Percentiles rank a stretch among this genome's conserved stretches.
Conservation (phyloP, 1,140 invertebrate species). For the Brachionus asplanchnoidis region DNA sequence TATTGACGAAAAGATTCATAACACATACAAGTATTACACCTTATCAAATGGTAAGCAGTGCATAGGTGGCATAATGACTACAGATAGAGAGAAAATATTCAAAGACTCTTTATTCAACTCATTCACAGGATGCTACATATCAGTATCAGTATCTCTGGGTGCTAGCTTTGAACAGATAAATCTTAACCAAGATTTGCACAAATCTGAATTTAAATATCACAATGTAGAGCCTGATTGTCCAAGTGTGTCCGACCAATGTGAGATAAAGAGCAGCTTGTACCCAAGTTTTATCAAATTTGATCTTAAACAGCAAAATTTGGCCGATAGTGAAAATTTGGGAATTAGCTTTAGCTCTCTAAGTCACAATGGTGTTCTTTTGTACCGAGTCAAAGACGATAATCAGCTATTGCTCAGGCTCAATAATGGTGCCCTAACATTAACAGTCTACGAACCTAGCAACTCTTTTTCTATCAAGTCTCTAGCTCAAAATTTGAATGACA, state of each 20-base stretch:
- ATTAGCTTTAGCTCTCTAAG: constrained; percentile 11
- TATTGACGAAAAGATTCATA: constrained; percentile 3
- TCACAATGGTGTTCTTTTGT: constrained; percentile 1
- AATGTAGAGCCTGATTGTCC: constrained; percentile 33
- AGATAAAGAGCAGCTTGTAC: background rate
- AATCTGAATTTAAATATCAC: background rate
- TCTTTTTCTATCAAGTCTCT: background rate
- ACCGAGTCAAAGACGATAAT: constrained; percentile 4
- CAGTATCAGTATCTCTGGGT: background rate
- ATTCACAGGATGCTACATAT: constrained; percentile 15
- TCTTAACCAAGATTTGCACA: constrained; percentile 21
- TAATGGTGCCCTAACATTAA: background rate
- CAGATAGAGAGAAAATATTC: constrained; percentile 33
- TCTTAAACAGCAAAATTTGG: background rate
- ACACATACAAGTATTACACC: background rate
- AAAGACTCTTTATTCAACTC: constrained; percentile 26
- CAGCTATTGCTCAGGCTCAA: background rate
- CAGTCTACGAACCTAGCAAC: background rate
- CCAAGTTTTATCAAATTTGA: constrained; percentile 18
- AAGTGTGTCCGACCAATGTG: constrained; percentile 20
- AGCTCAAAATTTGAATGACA: constrained; percentile 29
- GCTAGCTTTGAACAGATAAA: background rate
- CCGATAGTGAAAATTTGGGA: background rate
- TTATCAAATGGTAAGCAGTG: constrained; percentile 26
- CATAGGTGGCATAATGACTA: constrained; percentile 25